Conservation (phyloP, 2,888 invertebrate species). For the Caenorhabditis imperialis region DNA sequence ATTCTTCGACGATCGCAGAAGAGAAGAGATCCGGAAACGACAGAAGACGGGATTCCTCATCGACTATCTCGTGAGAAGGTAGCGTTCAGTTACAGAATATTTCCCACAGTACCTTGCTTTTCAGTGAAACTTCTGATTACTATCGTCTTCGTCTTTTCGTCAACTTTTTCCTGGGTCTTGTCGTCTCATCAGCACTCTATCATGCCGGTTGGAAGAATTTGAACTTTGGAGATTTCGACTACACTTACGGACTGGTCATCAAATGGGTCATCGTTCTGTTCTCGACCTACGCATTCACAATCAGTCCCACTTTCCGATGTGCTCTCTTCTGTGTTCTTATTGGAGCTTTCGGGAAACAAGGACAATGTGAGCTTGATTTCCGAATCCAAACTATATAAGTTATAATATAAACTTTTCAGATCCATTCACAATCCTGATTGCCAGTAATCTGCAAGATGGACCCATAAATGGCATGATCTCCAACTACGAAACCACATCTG, state of each 20-base stretch:
- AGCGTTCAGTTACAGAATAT: no score
- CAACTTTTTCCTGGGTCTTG: conserved; percentile 67
- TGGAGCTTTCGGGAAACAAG: conserved; percentile 69
- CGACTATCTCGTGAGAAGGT: conserved; percentile 60
- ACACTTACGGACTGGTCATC: conserved; percentile 50
- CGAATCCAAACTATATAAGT: background rate
- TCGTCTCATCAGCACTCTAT: conserved; percentile 66
- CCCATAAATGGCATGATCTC: conserved; percentile 70
- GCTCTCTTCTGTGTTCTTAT: conserved; percentile 70
- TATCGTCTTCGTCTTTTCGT: conserved; percentile 62
- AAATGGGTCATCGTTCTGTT: conserved; percentile 65
- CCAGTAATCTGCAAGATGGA: conserved; percentile 67
- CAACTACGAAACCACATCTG: conserved; percentile 68
- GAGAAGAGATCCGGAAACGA: conserved; percentile 42
- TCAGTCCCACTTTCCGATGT: conserved; percentile 71
- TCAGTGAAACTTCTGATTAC: conserved; percentile 70
- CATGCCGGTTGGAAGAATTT: conserved; percentile 71
- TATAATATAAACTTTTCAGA: conserved; percentile 29
- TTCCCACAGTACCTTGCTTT: no score
- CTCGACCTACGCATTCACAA: conserved; percentile 66
- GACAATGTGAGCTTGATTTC: conserved; percentile 56
- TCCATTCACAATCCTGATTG: conserved; percentile 64
- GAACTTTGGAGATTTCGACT: conserved; percentile 72
- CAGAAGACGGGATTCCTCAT: conserved; percentile 48
- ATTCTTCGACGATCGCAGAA: conserved; percentile 55